phyloP scores from a whole-genome alignment of 2,797 vertebrate species.

The Eulemur rubriventer region DNA sequence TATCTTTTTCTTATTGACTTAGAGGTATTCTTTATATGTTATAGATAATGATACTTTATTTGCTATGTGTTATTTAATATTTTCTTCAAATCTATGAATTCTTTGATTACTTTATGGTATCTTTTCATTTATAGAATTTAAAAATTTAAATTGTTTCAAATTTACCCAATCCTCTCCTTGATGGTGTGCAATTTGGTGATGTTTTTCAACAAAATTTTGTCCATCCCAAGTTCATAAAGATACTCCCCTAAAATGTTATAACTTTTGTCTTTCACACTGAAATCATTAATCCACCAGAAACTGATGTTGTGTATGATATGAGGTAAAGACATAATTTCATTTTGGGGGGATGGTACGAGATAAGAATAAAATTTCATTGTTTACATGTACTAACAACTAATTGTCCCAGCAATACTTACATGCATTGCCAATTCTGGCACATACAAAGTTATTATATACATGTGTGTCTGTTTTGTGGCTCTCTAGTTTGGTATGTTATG shows the following conservation, averaged over 20 bases:
- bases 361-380: constrained; percentile 25
- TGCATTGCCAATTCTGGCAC: not conserved
- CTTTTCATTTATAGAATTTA: not conserved
- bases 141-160: not conserved
- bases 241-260: not conserved
- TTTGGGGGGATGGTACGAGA: not conserved
- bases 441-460: not conserved
- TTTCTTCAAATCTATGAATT: not conserved
- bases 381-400: not conserved
- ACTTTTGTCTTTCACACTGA: not conserved
- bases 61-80: not conserved
- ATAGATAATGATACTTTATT: not conserved
- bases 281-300: not conserved
- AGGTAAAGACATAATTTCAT: not conserved
- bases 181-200: not conserved
- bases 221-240: not conserved
- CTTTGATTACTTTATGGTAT: not conserved
- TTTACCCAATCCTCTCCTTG: not conserved
- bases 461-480: not conserved
- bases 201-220: not conserved
- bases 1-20: not conserved
- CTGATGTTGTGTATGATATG: not conserved
- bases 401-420: not conserved
- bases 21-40: not conserved
- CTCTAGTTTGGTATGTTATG: not conserved